Evolutionary conservation across 2,888 invertebrate species (phyloP), one percentile per base, ranked within the genome.

Genomic region (Pomacea canaliculata): DNA sequence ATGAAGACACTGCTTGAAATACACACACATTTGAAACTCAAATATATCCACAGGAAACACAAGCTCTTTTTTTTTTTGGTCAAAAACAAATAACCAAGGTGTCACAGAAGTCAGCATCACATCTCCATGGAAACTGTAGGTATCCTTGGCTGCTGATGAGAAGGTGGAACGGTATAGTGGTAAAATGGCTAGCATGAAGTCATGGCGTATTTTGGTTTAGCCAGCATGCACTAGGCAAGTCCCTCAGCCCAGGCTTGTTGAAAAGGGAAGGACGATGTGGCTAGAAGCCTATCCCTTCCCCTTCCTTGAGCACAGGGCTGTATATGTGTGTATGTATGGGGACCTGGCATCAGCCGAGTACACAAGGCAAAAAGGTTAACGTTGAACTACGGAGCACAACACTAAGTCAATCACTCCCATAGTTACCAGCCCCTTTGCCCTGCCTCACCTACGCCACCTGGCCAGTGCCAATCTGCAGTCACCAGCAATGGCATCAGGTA

Each of bases 241-340:
- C 19, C 27, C 63, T 12, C 5, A 23, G n/a, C 23, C n/a, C 9
- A 16, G n/a, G 63, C 63, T 59, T 71, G 60, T 56, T 49, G 71
- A 49, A n/a, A n/a, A 23, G 49, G 63, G 48, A 71, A 10, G 59
- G 51, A 63, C 48, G 48, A 23, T 48, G 62, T 62, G 27, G 51
- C 51, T 16, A 56, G 37, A 37, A 0, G 51, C 51, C 51, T 16
- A 56, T 56, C 51, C 51, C 51, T 56, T 56, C 51, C 37, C 67
- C 27, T 69, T 69, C 48, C 69, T 65, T 65, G 63, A 72, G 63
- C 72, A 72, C 72, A 72, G 72, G 63, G 51, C 49, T 7, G 37
- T 69, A 19, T 68, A 19, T 27, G 48, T 37, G 68, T 48, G 71
- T 27, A 71, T 51, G 46, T 27, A 9, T 65, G 10, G 51, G 27